Base-by-base conservation (phyloP, 64 coral and sea anemone species). In the Platygyra sinensis region DNA sequence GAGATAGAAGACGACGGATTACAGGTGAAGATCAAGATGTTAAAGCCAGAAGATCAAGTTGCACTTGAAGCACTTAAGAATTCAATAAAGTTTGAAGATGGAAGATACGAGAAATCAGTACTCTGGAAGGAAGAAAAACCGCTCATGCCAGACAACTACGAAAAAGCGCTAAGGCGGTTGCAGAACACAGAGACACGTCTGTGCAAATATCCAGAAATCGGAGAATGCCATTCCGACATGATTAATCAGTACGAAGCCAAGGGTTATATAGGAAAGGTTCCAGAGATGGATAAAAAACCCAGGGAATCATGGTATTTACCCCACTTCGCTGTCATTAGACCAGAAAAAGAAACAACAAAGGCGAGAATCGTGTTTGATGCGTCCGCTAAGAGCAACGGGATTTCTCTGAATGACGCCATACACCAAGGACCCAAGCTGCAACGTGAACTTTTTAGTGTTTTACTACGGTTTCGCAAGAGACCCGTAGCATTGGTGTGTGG, bases 401-500 rank as follows among this genome's bases (percentile, higher is more conserved):
- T n/a, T n/a, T n/a, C n/a, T n/a, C n/a, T n/a, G n/a, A n/a, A n/a
- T n/a, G n/a, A n/a, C n/a, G n/a, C n/a, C n/a, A n/a, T n/a, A n/a
- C n/a, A n/a, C n/a, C n/a, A n/a, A n/a, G n/a, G n/a, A n/a, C n/a
- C n/a, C n/a, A n/a, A n/a, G n/a, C n/a, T n/a, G n/a, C n/a, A n/a
- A n/a, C n/a, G n/a, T n/a, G n/a, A n/a, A n/a, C n/a, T n/a, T n/a
- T 55, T 94, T 24, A 46, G 30, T 60, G 87, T 89, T 39, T 64
- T 89, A 60, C 27, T 94, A 17, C 60, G 71, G 17, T 94, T 94
- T 72, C 33, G 93, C 51, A 77, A 60, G 79, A 22, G 86, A 13
- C 79, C 72, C 36, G 82, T 94, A 36, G 81, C 93, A 12, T 36
- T 94, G 18, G 27, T 90, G 1, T 94, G 93, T 87, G 93, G 86